Conservation (phyloP, 2,113 vertebrate species). For the Anthoscopus minutus region DNA sequence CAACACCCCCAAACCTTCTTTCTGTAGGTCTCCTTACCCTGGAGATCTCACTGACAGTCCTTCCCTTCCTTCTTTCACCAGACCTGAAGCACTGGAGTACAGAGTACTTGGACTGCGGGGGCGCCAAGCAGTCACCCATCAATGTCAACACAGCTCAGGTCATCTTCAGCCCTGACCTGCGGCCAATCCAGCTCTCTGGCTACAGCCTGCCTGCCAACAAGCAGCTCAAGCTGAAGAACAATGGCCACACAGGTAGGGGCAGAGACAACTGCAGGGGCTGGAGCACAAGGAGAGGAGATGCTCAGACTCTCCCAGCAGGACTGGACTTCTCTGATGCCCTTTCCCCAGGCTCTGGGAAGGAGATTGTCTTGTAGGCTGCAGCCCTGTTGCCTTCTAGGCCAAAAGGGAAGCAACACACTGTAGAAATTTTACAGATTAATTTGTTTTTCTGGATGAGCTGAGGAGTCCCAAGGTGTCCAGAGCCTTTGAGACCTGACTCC, state of each 20-base stretch:
- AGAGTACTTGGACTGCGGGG: not conserved
- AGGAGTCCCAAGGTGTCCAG: not conserved
- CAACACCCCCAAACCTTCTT: not conserved
- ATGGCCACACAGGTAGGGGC: conserved; percentile 70
- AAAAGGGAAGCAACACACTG: not conserved
- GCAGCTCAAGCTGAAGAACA: conserved; percentile 64
- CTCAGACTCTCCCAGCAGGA: not conserved
- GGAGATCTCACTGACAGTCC: accelerated
- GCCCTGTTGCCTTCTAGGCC: not conserved
- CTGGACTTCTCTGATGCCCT: not conserved
- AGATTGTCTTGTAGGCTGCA: not conserved
- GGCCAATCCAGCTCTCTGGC: conserved; percentile 49
- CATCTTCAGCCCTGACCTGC: conserved; percentile 39
- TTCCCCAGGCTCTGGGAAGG: not conserved
- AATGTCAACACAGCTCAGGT: conserved; percentile 40
- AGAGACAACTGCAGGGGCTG: not conserved
- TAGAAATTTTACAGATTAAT: not conserved
- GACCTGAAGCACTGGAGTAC: conserved; percentile 26
- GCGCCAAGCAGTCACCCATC: conserved; percentile 69
- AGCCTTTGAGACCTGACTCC: not conserved
- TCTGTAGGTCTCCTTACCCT: not conserved
- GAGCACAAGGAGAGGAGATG: not conserved
- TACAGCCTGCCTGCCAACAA: conserved; percentile 33
- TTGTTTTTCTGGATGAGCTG: not conserved
- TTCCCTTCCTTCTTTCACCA: not conserved